Conservation (phyloP, 2,888 invertebrate species). For the Cryptus armator region DNA sequence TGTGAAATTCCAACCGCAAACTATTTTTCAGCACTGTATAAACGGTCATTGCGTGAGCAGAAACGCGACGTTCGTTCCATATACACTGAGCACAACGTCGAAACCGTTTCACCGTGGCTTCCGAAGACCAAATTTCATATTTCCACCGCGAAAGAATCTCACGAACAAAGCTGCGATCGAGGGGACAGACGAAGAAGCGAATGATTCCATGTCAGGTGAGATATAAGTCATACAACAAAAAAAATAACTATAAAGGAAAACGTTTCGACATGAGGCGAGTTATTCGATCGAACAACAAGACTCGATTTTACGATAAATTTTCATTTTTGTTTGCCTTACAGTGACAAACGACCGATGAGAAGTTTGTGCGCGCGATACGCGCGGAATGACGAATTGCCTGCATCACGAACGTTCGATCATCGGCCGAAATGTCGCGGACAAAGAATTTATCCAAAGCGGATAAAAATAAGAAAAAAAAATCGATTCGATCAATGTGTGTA, state of each 20-base stretch:
- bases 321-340: not conserved
- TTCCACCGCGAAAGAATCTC: not conserved
- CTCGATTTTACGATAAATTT: not conserved
- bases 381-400: not conserved
- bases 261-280: not conserved
- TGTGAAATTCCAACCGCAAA: constrained; percentile 37
- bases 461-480: no score
- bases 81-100: constrained; percentile 30
- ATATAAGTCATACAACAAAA: not conserved
- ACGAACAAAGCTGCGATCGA: not conserved
- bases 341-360: not conserved
- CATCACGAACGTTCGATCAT: not conserved
- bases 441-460: no score
- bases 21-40: constrained; percentile 91
- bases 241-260: not conserved
- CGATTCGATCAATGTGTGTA: no score
- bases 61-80: constrained; percentile 67
- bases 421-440: no score
- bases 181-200: not conserved
- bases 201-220: constrained; percentile 1
- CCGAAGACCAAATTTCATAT: not conserved
- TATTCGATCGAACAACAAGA: not conserved
- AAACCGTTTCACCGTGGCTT: constrained; percentile 19
- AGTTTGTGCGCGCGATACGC: not conserved
- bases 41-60: constrained; percentile 95